phyloP scores from a whole-genome alignment of 92 coral and sea anemone genomes.

The Siderastrea siderea region DNA sequence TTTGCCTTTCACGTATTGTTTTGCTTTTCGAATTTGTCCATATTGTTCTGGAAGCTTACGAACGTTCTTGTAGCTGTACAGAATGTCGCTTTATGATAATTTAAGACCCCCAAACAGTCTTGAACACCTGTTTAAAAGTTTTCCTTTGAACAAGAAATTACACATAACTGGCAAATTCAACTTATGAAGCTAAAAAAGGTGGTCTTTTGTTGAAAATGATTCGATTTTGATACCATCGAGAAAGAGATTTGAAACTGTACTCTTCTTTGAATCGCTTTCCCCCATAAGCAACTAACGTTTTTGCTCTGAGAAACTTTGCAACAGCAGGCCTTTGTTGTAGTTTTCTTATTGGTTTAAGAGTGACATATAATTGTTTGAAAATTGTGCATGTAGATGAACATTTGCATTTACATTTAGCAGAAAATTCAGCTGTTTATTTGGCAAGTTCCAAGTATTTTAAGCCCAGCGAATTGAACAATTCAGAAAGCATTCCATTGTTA shows the following conservation, averaged over 20 bases:
- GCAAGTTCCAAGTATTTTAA: neutral
- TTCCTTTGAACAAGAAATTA: neutral
- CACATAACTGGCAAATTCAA: neutral
- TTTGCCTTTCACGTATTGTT: slow-evolving; percentile 18
- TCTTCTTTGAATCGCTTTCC: too few species aligned
- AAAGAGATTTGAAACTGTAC: too few species aligned
- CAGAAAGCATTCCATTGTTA: neutral
- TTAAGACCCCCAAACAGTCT: neutral
- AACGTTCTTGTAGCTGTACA: neutral
- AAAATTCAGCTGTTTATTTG: neutral
- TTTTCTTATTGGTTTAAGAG: slow-evolving; percentile 15
- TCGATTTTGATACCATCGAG: neutral
- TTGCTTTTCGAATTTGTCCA: slow-evolving; percentile 14
- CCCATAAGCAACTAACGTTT: too few species aligned
- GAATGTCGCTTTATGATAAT: neutral
- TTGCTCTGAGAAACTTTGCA: neutral
- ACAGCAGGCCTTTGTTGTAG: slow-evolving; percentile 4
- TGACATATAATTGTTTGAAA: neutral
- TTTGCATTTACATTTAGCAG: neutral
- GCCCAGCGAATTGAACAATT: neutral
- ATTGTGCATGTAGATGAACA: neutral
- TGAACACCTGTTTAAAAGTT: neutral
- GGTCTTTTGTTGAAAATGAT: neutral
- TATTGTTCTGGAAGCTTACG: neutral
- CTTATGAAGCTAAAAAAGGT: neutral